These are phyloP conservation scores for Hoplostethus mediterraneus DNA, from an alignment of 2,797 vertebrate genomes.

Conservation along the genomic window DNA sequence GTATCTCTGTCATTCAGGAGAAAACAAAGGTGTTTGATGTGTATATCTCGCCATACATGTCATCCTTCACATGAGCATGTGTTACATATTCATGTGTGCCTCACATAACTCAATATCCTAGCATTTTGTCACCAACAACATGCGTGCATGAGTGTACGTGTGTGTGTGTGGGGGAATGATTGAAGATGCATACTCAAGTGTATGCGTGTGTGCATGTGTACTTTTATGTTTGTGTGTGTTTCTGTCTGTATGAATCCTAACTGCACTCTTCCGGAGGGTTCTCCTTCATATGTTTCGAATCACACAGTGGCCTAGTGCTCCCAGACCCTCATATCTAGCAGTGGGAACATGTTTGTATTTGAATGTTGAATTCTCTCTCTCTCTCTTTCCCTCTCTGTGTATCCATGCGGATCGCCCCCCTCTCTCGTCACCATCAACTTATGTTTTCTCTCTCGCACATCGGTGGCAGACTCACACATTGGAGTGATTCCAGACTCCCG, in stretches of 20 bases:
- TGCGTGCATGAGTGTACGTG: background rate
- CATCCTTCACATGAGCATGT: constrained; percentile 5
- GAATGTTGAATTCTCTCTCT: constrained; percentile 11
- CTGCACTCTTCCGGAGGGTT: background rate
- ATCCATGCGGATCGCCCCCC: constrained; percentile 29
- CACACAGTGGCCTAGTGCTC: constrained; percentile 1
- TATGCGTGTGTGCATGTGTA: background rate
- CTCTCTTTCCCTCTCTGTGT: background rate
- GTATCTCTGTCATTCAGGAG: constrained; percentile 30
- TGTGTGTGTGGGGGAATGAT: background rate
- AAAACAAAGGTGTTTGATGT: constrained; percentile 26
- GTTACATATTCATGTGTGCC: constrained; percentile 9
- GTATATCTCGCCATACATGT: constrained; percentile 19
- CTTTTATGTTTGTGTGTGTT: background rate
- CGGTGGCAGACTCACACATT: constrained; percentile 19
- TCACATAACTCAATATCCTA: background rate
- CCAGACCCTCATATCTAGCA: background rate
- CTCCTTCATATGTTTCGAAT: constrained; percentile 9
- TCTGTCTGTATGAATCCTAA: background rate
- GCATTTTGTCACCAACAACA: background rate
- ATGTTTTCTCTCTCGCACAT: constrained; percentile 29
- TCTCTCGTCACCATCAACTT: constrained; percentile 31
- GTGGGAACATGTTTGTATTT: constrained; percentile 5
- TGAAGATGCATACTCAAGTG: background rate
- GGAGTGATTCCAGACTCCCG: constrained; percentile 43